Base-by-base conservation (phyloP, 1,140 invertebrate genomes). In the Heliconius nattereri region DNA sequence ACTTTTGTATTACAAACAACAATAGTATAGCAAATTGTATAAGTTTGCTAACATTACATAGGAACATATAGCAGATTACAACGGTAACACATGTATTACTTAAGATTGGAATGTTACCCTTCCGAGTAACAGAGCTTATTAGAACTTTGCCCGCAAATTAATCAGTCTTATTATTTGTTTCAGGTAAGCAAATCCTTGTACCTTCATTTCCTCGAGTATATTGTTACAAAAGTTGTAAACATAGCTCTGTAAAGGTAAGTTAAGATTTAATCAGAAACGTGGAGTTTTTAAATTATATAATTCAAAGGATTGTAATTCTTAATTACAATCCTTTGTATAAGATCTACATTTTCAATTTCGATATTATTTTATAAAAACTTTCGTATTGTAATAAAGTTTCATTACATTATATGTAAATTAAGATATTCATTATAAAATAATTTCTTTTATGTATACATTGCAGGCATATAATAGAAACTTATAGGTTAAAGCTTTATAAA, bases 81-180 rank as follows among this genome's bases (percentile, higher is more conserved):
- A 73, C 11, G 60, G 60, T 66, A 66, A 29, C 60, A 66, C 60
- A 66, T 66, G 60, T 5, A 26, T 66, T 26, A 66, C 60, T 66
- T 66, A 66, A 16, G 60, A 66, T 66, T 66, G 60, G 60, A 66
- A 29, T 66, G 23, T 66, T 26, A 29, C 13, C 23, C 9, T 66
- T 57, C 35, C 29, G 71, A 75, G 52, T 57, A 78, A 81, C 79
- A 81, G 78, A 78, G 49, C 49, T 29, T 75, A 71, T 75, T 60
- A 29, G 70, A 81, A 70, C 32, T 81, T 81, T 81, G 60, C 75
- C 75, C 71, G 54, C 70, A 73, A 77, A 75, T 52, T 78, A 81
- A 78, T 81, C 79, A 81, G 71, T 78, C 75, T 81, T 71, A 57
- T 81, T 81, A 76, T 83, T 83, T 83, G 79, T 83, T 83, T 81